Evolutionary conservation across 2,888 invertebrate genomes (phyloP).

Genomic region (Artemia sp.): DNA sequence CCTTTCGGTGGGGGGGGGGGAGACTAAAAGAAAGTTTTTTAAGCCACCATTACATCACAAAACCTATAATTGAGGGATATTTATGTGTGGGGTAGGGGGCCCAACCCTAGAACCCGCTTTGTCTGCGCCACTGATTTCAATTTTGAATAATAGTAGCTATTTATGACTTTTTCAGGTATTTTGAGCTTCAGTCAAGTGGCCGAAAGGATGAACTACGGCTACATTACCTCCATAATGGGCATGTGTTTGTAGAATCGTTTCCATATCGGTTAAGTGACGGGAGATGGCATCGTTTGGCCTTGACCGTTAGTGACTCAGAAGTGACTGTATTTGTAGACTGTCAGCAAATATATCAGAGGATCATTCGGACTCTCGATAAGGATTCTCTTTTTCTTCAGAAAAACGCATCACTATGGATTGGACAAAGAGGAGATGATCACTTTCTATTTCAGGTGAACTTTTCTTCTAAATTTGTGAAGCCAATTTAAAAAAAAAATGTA

Average conservation of each 20-base stretch:
- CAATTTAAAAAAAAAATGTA: too few species aligned
- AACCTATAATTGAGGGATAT: not conserved
- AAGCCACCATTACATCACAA: not conserved
- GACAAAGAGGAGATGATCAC: slow-evolving; percentile 67
- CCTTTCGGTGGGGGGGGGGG: too few species aligned
- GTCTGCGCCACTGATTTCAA: not conserved
- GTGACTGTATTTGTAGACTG: slow-evolving; percentile 72
- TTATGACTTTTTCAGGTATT: slow-evolving; percentile 43
- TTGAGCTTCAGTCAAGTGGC: slow-evolving; percentile 80
- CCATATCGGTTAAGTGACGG: slow-evolving; percentile 70
- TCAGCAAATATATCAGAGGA: slow-evolving; percentile 61
- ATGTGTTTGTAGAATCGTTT: slow-evolving; percentile 52
- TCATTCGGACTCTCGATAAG: slow-evolving; percentile 45
- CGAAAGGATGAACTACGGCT: slow-evolving; percentile 67
- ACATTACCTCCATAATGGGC: slow-evolving; percentile 47
- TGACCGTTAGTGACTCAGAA: slow-evolving; percentile 57
- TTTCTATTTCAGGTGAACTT: slow-evolving; percentile 63
- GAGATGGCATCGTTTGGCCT: slow-evolving; percentile 66
- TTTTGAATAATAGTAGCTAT: slow-evolving; percentile 27
- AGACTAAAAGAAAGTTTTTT: not conserved
- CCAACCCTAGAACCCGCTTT: too few species aligned
- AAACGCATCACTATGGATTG: slow-evolving; percentile 68
- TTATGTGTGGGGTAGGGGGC: too few species aligned
- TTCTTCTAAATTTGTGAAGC: not conserved
- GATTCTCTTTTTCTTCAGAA: slow-evolving; percentile 30